Evolutionary conservation across 2,797 vertebrate species (phyloP).

Genomic region (Sitta carolinensis): DNA sequence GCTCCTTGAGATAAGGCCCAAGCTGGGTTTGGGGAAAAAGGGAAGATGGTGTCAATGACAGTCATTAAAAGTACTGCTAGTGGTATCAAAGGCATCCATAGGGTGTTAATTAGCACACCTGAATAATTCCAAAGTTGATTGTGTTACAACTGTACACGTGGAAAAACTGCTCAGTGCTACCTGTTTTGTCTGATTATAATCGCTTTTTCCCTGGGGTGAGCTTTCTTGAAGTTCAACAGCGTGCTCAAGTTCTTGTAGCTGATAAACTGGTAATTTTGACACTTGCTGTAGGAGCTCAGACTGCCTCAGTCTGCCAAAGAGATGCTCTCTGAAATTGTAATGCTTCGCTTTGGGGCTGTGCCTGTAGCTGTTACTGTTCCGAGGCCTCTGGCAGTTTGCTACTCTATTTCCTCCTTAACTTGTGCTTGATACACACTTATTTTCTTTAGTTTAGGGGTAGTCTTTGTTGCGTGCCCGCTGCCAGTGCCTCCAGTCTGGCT

Average conservation of each 20-base stretch:
- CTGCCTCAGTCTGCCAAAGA: not conserved
- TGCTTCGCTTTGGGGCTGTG: not conserved
- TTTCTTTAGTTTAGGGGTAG: not conserved
- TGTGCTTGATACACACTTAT: not conserved
- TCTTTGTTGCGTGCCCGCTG: fast-evolving
- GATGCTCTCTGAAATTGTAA: not conserved
- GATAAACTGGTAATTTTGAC: not conserved
- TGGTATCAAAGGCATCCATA: not conserved
- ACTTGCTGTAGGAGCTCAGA: not conserved
- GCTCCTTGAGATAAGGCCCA: not conserved
- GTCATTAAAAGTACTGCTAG: not conserved
- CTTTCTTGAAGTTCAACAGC: not conserved
- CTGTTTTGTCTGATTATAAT: not conserved
- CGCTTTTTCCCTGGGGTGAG: not conserved
- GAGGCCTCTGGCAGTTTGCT: not conserved
- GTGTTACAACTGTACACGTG: not conserved
- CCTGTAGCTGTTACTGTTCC: not conserved
- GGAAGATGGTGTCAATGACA: not conserved
- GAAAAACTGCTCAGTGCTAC: not conserved
- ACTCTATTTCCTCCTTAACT: not conserved
- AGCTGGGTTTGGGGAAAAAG: not conserved
- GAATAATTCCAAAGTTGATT: not conserved
- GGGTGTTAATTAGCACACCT: constrained; percentile 3
- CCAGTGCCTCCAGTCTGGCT: not conserved
- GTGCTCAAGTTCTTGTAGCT: not conserved